Base-by-base conservation (phyloP, 2,888 invertebrate genomes). In the Glyphotaelius pellucidus region DNA sequence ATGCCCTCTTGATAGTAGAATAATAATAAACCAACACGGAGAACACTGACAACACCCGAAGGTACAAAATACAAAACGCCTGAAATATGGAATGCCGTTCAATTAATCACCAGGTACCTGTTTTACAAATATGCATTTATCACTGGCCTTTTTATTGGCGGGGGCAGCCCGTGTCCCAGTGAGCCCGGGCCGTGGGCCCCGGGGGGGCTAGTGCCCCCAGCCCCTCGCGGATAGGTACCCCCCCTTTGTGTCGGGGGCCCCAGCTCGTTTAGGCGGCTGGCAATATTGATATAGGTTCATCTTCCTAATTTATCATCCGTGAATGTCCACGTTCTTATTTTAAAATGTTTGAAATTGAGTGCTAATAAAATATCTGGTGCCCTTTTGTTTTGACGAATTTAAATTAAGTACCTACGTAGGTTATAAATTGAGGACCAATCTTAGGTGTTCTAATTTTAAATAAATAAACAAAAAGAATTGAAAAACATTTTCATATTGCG, bases 51-150 rank as follows among this genome's bases (percentile, higher is more conserved):
- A 90, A 90, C 90, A 90, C 84, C 47, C 90, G 81, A 90, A 87
- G 67, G 25, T 25, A 25, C 25, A 67, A 67, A 67, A 88, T 88
- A 90, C 90, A 93, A 91, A 93, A 91, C 90, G 92, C 90, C 92
- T 92, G 92, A 92, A 92, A 91, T 93, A 90, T 92, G 93, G 93
- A 93, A 93, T 93, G 93, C 92, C 80, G 92, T 81, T 91, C 93
- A 90, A 93, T 93, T 93, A 93, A 93, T 93, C 93, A 93, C 81
- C 35, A 19, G 31, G 85, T 81, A 86, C 90, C 90, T 89, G 93
- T 90, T 90, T 88, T 90, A 92, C 92, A 93, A 92, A 93, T 91
- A 90, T 67, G 91, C 93, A 93, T 93, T 93, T 93, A 93, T 93
- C 93, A 92, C 38, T 93, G 93, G 90, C 93, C 90, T 91, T 93